Base-by-base conservation (phyloP, 2,888 invertebrate genomes). In the Megaustenia siamemsis region DNA sequence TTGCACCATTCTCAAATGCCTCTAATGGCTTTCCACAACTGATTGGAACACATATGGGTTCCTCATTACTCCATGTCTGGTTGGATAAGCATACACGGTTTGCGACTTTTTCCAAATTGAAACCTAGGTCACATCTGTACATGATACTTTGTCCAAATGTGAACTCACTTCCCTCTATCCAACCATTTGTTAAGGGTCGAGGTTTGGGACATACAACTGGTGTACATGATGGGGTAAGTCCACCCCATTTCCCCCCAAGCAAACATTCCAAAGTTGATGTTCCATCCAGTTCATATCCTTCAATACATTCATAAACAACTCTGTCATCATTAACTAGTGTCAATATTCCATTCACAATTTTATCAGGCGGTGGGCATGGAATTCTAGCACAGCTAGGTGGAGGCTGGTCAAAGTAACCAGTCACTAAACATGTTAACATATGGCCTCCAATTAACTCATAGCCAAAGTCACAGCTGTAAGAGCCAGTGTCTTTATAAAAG, bases 31-130 rank as follows among this genome's bases (percentile, higher is more conserved):
- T 87, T 15, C 87, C 90, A 90, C 92, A 92, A 18, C 68, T 78
- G 1, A 88, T 83, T 3, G 89, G 86, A 5, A 86, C 79, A 86
- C 93, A 93, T 38, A 86, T 86, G 8, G 94, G 93, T 5, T 86
- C 86, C 1, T 79, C 79, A 0, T 86, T 89, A 76, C 88, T 90
- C 93, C 93, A 93, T 1, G 86, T 87, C n/a, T 92, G 93, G 73
- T 93, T 89, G 3, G 90, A 91, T 63, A 91, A 91, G 87, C 94
- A 94, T 21, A 96, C 96, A 80, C 98, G 95, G 92, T 97, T 97
- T 92, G 96, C 96, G 0, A 97, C 95, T 0, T 98, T 98, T 0
- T 97, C 97, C 86, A 98, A 96, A 93, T 97, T 96, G 94, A 96
- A 98, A 0, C 92, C 92, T 21, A 85, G 84, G 79, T 92, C 87